Conservation (phyloP, 2,113 vertebrate species). For the Rhagologus leucostigma region DNA sequence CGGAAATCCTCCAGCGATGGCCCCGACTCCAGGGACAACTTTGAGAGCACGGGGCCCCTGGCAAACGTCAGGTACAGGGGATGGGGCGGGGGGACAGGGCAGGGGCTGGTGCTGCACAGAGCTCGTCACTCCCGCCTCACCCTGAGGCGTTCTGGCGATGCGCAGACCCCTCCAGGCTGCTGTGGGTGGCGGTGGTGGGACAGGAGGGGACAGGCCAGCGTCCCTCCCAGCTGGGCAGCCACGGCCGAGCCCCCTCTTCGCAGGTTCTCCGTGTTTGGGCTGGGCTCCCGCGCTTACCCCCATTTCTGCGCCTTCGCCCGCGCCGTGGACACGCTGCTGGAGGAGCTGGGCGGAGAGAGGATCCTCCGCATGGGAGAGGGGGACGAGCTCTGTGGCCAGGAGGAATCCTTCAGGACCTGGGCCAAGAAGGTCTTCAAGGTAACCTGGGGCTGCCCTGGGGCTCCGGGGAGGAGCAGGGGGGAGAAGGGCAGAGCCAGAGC, state of each 20-base stretch:
- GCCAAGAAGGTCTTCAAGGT: conserved; percentile 99
- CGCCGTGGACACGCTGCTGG: conserved; percentile 93
- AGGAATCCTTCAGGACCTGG: conserved; percentile 98
- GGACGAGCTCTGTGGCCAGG: conserved; percentile 96
- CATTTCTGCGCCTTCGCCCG: conserved; percentile 99
- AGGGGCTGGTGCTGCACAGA: background rate
- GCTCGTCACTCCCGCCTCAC: background rate
- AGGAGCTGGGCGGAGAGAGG: conserved; percentile 93
- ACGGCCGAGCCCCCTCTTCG: background rate
- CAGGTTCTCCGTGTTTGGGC: conserved; percentile 96
- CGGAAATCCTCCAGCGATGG: conserved; percentile 89
- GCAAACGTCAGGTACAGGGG: conserved; percentile 89
- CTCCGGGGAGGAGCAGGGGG: background rate
- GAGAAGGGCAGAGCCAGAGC: background rate
- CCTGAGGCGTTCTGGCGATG: accelerated
- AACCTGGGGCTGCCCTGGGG: background rate
- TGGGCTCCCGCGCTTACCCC: conserved; percentile 94
- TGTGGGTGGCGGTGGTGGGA: accelerated
- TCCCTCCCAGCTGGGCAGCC: background rate
- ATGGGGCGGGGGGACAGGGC: background rate
- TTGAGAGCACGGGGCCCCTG: conserved; percentile 91
- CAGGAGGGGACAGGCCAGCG: accelerated
- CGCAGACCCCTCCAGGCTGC: background rate
- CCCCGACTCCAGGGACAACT: conserved; percentile 85
- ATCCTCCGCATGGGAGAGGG: conserved; percentile 98